Evolutionary conservation across 2,797 vertebrate genomes (phyloP).

Genomic region (Eupleurogrammus muticus): DNA sequence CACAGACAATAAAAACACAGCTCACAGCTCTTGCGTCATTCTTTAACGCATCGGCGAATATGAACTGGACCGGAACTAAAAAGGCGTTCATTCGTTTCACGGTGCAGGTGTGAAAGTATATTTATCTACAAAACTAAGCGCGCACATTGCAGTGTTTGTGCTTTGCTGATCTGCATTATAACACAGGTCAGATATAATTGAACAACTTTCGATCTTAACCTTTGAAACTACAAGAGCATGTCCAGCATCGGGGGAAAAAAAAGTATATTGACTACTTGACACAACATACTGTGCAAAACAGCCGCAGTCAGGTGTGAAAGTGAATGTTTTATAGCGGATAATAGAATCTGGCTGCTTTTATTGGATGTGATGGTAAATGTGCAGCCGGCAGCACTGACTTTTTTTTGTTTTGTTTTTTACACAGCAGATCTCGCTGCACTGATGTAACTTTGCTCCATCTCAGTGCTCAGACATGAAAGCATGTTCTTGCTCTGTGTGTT

Average conservation of each 20-base stretch:
- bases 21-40: neutral
- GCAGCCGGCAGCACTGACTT: constrained; percentile 13
- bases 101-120: neutral
- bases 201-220: too few relatives aligned
- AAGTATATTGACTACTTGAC: neutral
- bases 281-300: neutral
- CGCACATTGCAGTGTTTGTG: neutral
- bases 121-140: too few relatives aligned
- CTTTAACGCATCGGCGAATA: neutral
- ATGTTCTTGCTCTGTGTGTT: constrained; percentile 39
- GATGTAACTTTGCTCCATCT: neutral
- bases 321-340: neutral
- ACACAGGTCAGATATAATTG: neutral
- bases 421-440: constrained; percentile 35
- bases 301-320: neutral
- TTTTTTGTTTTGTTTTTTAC: constrained; percentile 17
- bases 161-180: neutral
- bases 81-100: neutral
- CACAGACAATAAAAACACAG: too few relatives aligned
- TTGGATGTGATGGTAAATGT: constrained; percentile 15
- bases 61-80: neutral
- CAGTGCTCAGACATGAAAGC: constrained; percentile 34
- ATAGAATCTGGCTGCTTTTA: constrained; percentile 1
- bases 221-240: too few relatives aligned
- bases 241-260: too few relatives aligned